phyloP scores from a whole-genome alignment of 1,140 invertebrate genomes.

The Bombus breviceps region DNA sequence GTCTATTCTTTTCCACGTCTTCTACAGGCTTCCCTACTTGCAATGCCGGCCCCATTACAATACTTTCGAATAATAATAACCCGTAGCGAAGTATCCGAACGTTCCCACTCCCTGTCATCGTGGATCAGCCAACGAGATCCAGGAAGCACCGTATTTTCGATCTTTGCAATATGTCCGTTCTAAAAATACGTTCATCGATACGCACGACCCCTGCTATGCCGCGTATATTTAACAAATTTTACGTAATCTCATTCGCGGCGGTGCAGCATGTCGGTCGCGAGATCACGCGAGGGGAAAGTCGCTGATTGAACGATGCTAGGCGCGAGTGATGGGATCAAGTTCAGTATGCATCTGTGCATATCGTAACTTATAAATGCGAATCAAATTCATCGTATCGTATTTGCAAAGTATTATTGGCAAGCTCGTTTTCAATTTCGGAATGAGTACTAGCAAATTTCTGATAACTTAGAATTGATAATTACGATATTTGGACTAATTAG shows the following conservation, averaged over 20 bases:
- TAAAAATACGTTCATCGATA: conserved; percentile 4
- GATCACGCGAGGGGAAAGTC: neutral
- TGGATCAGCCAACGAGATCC: neutral
- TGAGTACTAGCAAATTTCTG: too few relatives aligned
- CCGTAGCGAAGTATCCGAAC: neutral
- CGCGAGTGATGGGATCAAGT: too few relatives aligned
- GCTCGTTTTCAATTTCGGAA: too few relatives aligned
- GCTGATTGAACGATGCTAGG: conserved; percentile 10
- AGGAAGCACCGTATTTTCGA: neutral
- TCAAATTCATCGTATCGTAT: too few relatives aligned
- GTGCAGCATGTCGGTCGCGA: neutral
- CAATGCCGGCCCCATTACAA: neutral
- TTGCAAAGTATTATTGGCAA: too few relatives aligned
- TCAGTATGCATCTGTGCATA: too few relatives aligned
- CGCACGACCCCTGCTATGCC: neutral
- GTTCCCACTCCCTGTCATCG: neutral
- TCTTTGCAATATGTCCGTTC: neutral
- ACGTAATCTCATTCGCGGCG: neutral
- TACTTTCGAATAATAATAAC: conserved; percentile 12
- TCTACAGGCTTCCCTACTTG: too few relatives aligned
- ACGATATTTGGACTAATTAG: too few relatives aligned
- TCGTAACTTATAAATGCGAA: too few relatives aligned
- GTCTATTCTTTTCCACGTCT: neutral
- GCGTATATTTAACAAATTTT: conserved; percentile 19
- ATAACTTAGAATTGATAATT: too few relatives aligned